A percentile compares a stretch with the other conserved stretches of the same genome.
Evolutionary conservation across 2,797 vertebrate species (phyloP).

Genomic region (Siniperca undulata): DNA sequence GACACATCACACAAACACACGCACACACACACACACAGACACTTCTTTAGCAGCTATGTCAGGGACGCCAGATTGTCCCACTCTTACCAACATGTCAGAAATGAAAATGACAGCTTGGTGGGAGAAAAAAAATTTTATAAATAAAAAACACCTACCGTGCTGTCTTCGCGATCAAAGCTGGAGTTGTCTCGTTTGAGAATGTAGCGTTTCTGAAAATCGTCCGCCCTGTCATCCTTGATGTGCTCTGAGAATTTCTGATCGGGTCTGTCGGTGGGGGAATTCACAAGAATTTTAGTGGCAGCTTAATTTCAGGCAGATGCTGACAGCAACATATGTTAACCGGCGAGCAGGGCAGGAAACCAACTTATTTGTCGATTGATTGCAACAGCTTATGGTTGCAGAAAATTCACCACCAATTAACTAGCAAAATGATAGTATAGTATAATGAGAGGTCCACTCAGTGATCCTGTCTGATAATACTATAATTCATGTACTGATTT

Average conservation of each 20-base stretch:
- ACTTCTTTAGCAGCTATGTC: conserved; percentile 71
- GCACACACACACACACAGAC: conserved; percentile 50
- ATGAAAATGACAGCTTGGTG: conserved; percentile 79
- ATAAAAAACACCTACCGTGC: conserved; percentile 75
- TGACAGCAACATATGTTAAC: conserved; percentile 70
- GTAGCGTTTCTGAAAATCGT: conserved; percentile 98
- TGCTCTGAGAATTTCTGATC: conserved; percentile 99
- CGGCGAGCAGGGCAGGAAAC: conserved; percentile 16
- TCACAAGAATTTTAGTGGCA: conserved; percentile 57
- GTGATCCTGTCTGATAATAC: neutral
- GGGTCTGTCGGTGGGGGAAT: conserved; percentile 86
- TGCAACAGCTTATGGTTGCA: neutral
- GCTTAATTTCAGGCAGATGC: conserved; percentile 69
- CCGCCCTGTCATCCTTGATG: conserved; percentile 97
- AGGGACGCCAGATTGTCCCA: conserved; percentile 80
- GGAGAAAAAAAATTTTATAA: neutral
- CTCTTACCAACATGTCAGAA: conserved; percentile 78
- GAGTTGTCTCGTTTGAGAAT: conserved; percentile 99
- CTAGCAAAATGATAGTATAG: neutral
- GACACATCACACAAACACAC: conserved; percentile 59
- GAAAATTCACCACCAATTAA: conserved; percentile 21
- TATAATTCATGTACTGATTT: neutral
- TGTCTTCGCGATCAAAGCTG: conserved; percentile 97
- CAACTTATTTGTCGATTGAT: conserved; percentile 16
- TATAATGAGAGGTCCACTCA: neutral